Evolutionary conservation across 2,113 vertebrate species (phyloP).

Genomic region (Phaetusa simplex): DNA sequence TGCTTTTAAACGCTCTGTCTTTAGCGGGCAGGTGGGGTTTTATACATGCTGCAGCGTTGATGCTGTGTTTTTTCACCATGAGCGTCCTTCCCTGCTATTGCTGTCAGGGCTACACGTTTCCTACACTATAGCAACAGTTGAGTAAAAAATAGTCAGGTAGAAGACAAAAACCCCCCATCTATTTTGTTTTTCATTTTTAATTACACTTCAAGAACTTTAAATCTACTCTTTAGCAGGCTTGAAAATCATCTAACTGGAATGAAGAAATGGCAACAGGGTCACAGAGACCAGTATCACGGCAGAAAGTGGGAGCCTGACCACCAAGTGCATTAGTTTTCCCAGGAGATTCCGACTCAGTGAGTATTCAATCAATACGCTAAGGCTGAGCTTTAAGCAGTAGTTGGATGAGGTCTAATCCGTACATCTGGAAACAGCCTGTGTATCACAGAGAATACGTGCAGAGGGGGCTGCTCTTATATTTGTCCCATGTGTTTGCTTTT

Average conservation of each 20-base stretch:
- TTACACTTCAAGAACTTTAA: not conserved
- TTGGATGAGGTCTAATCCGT: slow-evolving; percentile 23
- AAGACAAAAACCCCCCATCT: not conserved
- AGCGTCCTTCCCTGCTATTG: not conserved
- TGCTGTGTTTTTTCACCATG: not conserved
- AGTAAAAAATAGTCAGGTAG: not conserved
- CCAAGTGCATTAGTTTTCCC: not conserved
- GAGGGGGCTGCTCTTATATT: slow-evolving; percentile 5
- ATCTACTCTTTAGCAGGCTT: not conserved
- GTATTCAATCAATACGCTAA: not conserved
- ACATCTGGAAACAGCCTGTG: slow-evolving; percentile 48
- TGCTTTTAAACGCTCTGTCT: not conserved
- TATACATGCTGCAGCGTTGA: not conserved
- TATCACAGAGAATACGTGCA: not conserved
- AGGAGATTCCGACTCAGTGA: not conserved
- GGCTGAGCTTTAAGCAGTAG: slow-evolving; percentile 3
- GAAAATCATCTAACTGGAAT: not conserved
- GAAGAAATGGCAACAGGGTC: not conserved
- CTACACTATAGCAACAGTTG: not conserved
- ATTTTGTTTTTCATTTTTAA: not conserved
- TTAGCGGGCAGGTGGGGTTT: not conserved
- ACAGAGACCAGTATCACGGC: not conserved
- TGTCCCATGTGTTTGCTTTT: slow-evolving; percentile 61
- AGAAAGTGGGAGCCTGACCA: not conserved
- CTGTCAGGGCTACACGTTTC: not conserved